These are phyloP conservation scores for Anguilla marmorata DNA, from an alignment of 2,797 vertebrate genomes.

Conservation along the genomic window DNA sequence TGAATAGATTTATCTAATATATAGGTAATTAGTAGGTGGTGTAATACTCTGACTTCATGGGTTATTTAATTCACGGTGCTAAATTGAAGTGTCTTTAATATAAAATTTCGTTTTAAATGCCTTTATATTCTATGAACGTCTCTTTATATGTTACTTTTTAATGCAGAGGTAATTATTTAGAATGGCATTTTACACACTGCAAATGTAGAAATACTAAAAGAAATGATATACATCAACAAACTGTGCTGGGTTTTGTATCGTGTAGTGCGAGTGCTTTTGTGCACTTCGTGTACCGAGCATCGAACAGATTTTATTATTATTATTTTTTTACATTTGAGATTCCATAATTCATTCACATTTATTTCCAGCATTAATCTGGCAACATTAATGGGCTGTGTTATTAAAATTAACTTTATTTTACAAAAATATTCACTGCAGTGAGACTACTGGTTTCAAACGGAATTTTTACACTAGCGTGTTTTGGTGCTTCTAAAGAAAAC, in stretches of 20 bases:
- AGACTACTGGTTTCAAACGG: slow-evolving; percentile 70
- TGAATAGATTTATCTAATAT: slow-evolving; percentile 46
- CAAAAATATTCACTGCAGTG: slow-evolving; percentile 42
- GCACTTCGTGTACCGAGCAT: slow-evolving; percentile 79
- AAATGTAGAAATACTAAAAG: slow-evolving; percentile 49
- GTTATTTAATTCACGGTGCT: slow-evolving; percentile 87
- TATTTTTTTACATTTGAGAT: background rate
- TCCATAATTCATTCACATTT: slow-evolving; percentile 46
- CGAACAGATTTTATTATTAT: slow-evolving; percentile 35
- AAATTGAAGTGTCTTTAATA: slow-evolving; percentile 78
- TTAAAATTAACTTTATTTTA: slow-evolving; percentile 50
- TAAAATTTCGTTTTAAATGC: slow-evolving; percentile 76
- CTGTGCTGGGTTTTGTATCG: slow-evolving; percentile 68
- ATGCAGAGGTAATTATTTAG: slow-evolving; percentile 8
- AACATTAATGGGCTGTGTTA: slow-evolving; percentile 57
- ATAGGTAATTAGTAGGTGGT: slow-evolving; percentile 60
- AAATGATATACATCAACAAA: slow-evolving; percentile 58
- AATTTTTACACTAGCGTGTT: slow-evolving; percentile 64
- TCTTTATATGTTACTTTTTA: slow-evolving; percentile 62
- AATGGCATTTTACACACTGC: slow-evolving; percentile 26
- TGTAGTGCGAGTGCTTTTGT: slow-evolving; percentile 73
- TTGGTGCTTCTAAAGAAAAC: slow-evolving; percentile 79
- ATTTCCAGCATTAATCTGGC: slow-evolving; percentile 61
- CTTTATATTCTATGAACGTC: slow-evolving; percentile 57
- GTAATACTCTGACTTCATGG: slow-evolving; percentile 86